Percentiles rank a stretch among this genome's conserved stretches.
Conservation (phyloP, 2,888 invertebrate species). For the Lysandra coridon region DNA sequence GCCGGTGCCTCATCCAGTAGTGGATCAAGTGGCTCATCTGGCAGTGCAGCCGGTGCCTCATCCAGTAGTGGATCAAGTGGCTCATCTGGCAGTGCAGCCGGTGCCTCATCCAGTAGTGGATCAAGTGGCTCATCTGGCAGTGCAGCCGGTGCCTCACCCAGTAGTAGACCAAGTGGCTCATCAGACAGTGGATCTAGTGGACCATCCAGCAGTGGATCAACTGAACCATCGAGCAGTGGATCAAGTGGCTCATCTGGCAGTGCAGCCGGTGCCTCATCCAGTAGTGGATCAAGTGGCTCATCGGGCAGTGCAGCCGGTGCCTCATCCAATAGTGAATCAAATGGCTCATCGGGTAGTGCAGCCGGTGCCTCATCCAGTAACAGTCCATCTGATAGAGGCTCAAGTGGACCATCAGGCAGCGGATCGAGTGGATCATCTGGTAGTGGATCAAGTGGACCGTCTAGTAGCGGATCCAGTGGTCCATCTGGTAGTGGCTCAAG, state of each 20-base stretch:
- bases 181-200: no score
- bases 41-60: not conserved
- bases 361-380: no score
- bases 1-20: not conserved
- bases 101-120: conserved; percentile 33
- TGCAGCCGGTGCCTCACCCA: not conserved
- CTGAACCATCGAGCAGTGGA: no score
- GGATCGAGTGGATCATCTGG: conserved; percentile 27
- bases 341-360: not conserved
- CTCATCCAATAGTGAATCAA: no score
- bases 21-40: not conserved
- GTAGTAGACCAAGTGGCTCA: conserved; percentile 15
- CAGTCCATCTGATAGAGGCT: not conserved
- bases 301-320: no score
- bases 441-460: no score
- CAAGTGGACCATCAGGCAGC: not conserved
- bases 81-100: not conserved
- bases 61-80: not conserved
- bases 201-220: no score
- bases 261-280: no score
- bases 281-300: no score
- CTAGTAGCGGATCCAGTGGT: not conserved
- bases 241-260: no score
- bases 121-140: not conserved
- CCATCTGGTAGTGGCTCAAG: conserved; percentile 33